Base-by-base conservation (phyloP, 2,888 invertebrate species). In the Furcula furcula region DNA sequence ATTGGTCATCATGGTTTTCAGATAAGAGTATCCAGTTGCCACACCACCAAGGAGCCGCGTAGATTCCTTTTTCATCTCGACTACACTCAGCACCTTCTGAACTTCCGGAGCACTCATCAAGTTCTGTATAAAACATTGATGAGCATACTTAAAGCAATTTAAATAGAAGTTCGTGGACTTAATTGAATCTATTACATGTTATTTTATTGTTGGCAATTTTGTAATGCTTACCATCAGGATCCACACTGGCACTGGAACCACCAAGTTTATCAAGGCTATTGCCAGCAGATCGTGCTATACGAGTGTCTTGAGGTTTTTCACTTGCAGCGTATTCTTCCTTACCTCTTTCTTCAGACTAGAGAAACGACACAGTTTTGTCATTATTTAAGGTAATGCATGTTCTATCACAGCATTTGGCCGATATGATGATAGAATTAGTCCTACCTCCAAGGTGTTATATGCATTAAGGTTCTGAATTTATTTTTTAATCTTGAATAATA, bases 11-110 rank as follows among this genome's bases (percentile, higher is more conserved):
- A 32, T n/a, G n/a, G n/a, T 75, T 81, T 47, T 85, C 84, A 7
- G 86, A 82, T 0, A 88, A 48, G 26, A 88, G 49, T 11, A 96
- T 93, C 96, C 96, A 97, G 46, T 92, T 92, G 2, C 93, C 93
- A 32, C 93, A 92, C 58, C 92, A 91, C 85, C 94, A 95, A 14
- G 95, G 94, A 39, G 95, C 94, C 31, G 93, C 92, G 67, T 96
- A 95, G 4, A 95, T 91, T 12, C 95, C 95, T 55, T 91, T 91
- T 51, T 94, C 94, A 35, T 93, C 93, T 7, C 89, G 86, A 21
- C 53, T 46, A 19, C 75, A 74, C 38, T 85, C 87, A 1, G 77
- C 83, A 6, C 83, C 82, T 34, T 87, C 88, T 0, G 88, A 88
- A 54, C 86, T 86, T n/a, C 79, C 84, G 7, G 88, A 88, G 45